Evolutionary conservation across 1,140 invertebrate genomes (phyloP), one percentile per base, ranked within the genome.

Genomic region (Cyphomyrmex costatus): DNA sequence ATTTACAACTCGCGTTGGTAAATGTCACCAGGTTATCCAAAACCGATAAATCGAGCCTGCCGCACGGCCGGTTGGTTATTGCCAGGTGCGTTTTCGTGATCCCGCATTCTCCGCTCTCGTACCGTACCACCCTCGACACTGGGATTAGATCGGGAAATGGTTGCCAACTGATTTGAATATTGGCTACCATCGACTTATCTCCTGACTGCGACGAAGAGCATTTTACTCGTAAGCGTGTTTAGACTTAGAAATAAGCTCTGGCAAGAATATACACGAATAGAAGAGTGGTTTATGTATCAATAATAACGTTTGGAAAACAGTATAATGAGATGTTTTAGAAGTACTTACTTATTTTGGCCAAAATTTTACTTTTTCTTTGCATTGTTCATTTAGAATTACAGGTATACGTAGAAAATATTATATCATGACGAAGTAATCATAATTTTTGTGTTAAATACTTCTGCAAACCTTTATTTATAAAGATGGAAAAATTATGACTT

Each of bases 141-240:
- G 61, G 86, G 86, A 90, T 90, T 90, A 90, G 85, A 90, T 90
- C 58, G 74, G 82, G 83, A 88, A 90, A 79, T 90, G 86, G 89
- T 90, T 90, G 89, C 82, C 89, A 90, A 90, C 86, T 90, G 89
- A 76, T 90, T 90, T 88, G 89, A 90, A 90, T 90, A 90, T 90
- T 90, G 89, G 89, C 88, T 87, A 84, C 73, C 63, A 56, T 86
- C 82, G 86, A 90, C 88, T 89, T 85, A 85, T 89, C 88, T 66
- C 49, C 19, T 58, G 33, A 78, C 68, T 53, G 49, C 68, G 60
- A 70, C 84, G 85, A 42, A 61, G 61, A 49, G 73, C 78, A 87
- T 60, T 79, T 82, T 70, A 36, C 63, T 84, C 70, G 27, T 36
- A 68, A 21, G 46, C 78, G 78, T 84, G 88, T 88, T 89, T 88